Evolutionary conservation across 2,113 vertebrate genomes (phyloP).

Genomic region (Epinephelus fuscoguttatus): DNA sequence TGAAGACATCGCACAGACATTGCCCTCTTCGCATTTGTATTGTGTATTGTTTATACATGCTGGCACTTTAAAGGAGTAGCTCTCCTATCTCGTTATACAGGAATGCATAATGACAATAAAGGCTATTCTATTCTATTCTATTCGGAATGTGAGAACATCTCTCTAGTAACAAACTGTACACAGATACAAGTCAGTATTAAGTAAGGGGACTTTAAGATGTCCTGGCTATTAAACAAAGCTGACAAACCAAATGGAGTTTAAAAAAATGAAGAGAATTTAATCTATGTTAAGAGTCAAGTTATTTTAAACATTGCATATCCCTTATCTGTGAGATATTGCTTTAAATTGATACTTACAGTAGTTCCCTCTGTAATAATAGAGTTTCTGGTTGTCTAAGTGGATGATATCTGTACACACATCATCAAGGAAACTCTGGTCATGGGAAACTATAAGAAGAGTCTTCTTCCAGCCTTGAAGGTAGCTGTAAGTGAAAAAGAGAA

Average conservation of each 20-base stretch:
- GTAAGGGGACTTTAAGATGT: not conserved
- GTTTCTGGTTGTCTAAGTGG: constrained; percentile 91
- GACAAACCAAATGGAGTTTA: not conserved
- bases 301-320: not conserved
- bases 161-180: too few species aligned
- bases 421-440: constrained; percentile 95
- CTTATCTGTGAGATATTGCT: not conserved
- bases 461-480: constrained; percentile 96
- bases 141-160: too few species aligned
- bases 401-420: constrained; percentile 95
- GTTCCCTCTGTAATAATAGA: constrained; percentile 94
- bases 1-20: too few species aligned
- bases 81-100: too few species aligned
- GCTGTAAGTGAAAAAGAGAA: constrained; percentile 68
- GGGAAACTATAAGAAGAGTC: constrained; percentile 93
- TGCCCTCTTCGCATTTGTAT: too few species aligned
- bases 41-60: too few species aligned
- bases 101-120: too few species aligned
- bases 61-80: too few species aligned
- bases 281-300: not conserved
- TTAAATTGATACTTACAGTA: constrained; percentile 85
- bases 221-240: not conserved
- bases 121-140: too few species aligned
- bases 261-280: too few species aligned
- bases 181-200: too few species aligned